A percentile compares a stretch with the other conserved stretches of the same genome.
Evolutionary conservation across 2,113 vertebrate genomes (phyloP).

Genomic region (Propithecus coquereli): DNA sequence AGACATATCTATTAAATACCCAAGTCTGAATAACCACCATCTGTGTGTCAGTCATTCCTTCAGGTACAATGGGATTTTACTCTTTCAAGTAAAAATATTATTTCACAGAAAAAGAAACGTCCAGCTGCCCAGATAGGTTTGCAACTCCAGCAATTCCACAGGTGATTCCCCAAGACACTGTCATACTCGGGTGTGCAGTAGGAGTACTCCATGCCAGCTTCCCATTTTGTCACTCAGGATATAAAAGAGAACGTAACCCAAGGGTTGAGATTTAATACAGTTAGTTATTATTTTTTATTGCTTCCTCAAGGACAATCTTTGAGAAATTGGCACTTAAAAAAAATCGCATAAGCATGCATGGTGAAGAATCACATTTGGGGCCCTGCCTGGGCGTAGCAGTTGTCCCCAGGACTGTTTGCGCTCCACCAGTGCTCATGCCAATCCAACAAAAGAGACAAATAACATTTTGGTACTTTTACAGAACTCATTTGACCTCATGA

Average conservation of each 20-base stretch:
- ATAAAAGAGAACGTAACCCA: not conserved
- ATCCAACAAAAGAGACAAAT: not conserved
- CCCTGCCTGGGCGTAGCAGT: too few relatives aligned
- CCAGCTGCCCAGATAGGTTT: not conserved
- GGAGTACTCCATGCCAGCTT: not conserved
- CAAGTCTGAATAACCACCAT: not conserved
- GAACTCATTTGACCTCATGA: not conserved
- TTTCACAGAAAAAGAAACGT: not conserved
- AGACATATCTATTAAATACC: not conserved
- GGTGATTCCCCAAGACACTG: not conserved
- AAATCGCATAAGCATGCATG: rapidly evolving
- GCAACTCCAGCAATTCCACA: not conserved
- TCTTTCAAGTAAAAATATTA: not conserved
- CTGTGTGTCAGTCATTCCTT: not conserved
- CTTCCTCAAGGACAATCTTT: not conserved
- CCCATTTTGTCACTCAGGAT: not conserved
- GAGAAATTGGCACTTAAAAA: not conserved
- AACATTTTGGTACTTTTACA: not conserved
- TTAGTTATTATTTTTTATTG: not conserved
- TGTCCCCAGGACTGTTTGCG: not conserved
- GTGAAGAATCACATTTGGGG: not conserved
- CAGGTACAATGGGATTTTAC: not conserved
- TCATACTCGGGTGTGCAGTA: rapidly evolving
- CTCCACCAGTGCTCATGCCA: not conserved
- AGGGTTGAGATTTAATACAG: not conserved